Evolutionary conservation across 2,888 invertebrate genomes (phyloP), one percentile per base, ranked within the genome.

Genomic region (Ornithoptera priamus): DNA sequence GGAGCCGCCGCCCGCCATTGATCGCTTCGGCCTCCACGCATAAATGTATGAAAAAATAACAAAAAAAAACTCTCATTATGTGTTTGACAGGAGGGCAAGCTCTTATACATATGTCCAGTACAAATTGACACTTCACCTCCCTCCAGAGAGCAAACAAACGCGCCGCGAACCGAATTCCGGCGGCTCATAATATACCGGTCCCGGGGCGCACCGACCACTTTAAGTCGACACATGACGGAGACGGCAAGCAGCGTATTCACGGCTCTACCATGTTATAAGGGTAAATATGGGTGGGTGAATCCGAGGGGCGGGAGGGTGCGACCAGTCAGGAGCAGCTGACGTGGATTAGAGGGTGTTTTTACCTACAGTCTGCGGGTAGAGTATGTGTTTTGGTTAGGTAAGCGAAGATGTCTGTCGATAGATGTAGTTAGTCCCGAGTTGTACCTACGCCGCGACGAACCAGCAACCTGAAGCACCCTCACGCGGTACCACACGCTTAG

Each of bases 241-340:
- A 81, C 78, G 72, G 70, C 71, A 30, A 30, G 30, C 30, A 30
- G 5, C 30, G 30, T 30, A 30, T 30, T 30, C 30, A 30, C 30
- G 30, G 30, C 30, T 30, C 30, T 30, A 30, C 65, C 70, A 71
- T 72, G 73, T 88, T 77, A 77, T 85, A 84, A 80, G 86, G 86
- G 87, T 84, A 82, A 76, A 78, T 77, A 76, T 75, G 78, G 82
- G 81, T 77, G 81, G 80, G 78, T 62, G 74, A 67, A 75, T 73
- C 72, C 73, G 77, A 76, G 77, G 72, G 79, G 76, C 71, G 81
- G 79, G 81, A 79, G 80, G 83, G 81, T 78, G 76, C 80, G 83
- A 86, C 89, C 91, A 91, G 91, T 92, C 92, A 90, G 75, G 79
- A 86, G 86, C 92, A 92, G 92, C 92, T 92, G 92, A 92, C 92